A percentile compares a stretch with the other conserved stretches of the same genome.
Conservation (phyloP, 2,797 vertebrate genomes). For the Sebastes oblongus region DNA sequence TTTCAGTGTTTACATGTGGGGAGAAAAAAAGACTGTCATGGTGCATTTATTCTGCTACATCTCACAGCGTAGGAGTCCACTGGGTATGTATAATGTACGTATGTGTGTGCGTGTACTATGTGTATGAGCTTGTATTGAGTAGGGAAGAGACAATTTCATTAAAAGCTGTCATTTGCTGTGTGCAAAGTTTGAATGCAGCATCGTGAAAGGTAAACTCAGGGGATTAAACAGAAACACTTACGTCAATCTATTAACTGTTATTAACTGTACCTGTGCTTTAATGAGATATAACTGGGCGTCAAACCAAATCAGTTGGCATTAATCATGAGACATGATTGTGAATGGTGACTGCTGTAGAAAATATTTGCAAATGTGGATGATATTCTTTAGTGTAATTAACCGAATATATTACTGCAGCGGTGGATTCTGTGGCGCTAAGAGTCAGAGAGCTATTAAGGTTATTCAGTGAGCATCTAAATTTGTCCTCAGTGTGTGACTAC, state of each 20-base stretch:
- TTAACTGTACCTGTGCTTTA: not conserved
- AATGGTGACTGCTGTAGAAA: not conserved
- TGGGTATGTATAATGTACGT: not conserved
- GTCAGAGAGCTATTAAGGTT: not conserved
- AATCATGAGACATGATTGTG: not conserved
- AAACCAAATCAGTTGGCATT: not conserved
- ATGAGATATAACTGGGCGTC: not conserved
- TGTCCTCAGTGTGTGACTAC: not conserved
- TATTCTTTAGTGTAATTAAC: not conserved
- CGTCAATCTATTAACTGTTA: not conserved
- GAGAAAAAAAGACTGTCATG: not conserved
- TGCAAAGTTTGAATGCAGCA: not conserved
- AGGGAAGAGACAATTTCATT: not conserved
- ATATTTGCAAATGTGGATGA: not conserved
- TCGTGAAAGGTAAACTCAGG: not conserved
- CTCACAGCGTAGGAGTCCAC: slow-evolving; percentile 1
- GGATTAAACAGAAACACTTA: not conserved
- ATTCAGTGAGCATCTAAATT: not conserved
- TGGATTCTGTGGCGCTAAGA: not conserved
- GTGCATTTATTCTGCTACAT: slow-evolving; percentile 28
- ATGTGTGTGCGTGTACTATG: too few species aligned
- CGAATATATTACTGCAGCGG: not conserved
- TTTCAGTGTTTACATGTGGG: not conserved
- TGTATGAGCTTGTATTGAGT: not conserved
- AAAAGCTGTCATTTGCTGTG: slow-evolving; percentile 1